Evolutionary conservation across 2,888 invertebrate species (phyloP).

Genomic region (Chrysodeixis includens): DNA sequence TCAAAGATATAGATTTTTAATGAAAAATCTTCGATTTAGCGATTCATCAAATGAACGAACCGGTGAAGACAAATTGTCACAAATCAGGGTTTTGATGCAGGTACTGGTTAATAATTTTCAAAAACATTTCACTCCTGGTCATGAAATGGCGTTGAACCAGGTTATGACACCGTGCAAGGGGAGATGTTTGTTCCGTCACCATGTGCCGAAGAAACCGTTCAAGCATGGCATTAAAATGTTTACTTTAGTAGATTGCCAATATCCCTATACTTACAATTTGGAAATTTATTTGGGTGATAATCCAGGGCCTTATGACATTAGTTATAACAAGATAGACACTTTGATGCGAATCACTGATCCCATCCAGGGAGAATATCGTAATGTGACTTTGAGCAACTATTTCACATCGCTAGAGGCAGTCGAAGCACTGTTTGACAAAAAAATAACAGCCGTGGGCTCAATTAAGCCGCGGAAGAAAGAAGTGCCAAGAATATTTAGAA

Average conservation of each 20-base stretch:
- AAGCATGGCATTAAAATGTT: conserved; percentile 41
- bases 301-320: conserved; percentile 33
- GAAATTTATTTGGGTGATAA: conserved; percentile 43
- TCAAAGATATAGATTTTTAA: conserved; percentile 37
- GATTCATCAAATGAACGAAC: conserved; percentile 19
- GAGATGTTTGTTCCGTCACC: conserved; percentile 41
- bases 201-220: conserved; percentile 28
- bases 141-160: conserved; percentile 34
- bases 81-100: conserved; percentile 37
- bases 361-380: conserved; percentile 46
- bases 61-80: conserved; percentile 39
- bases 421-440: conserved; percentile 37
- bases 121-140: conserved; percentile 40
- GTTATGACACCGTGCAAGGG: conserved; percentile 33
- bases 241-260: conserved; percentile 41
- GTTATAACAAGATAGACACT: conserved; percentile 34
- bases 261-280: conserved; percentile 46
- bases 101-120: conserved; percentile 44
- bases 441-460: conserved; percentile 30
- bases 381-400: conserved; percentile 36
- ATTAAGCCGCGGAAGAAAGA: conserved; percentile 35
- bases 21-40: conserved; percentile 44
- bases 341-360: conserved; percentile 38
- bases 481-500: conserved; percentile 37
- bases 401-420: conserved; percentile 35